Conservation (phyloP, 1,140 invertebrate species). For the Chionoecetes opilio region DNA sequence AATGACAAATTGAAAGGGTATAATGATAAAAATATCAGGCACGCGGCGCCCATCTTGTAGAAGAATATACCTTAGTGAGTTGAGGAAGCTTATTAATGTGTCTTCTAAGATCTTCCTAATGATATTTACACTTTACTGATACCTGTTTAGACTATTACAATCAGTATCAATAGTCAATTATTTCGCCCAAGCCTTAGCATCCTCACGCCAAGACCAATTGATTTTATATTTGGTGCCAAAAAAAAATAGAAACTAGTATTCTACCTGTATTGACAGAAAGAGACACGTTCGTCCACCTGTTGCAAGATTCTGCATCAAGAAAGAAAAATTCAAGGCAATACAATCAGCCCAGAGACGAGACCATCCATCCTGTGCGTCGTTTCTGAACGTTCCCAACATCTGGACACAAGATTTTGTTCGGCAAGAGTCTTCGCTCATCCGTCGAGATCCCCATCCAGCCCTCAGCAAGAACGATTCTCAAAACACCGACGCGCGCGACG, state of each 20-base stretch:
- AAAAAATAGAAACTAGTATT: background rate
- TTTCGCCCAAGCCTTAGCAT: too few species aligned
- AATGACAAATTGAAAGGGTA: too few species aligned
- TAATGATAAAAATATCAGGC: too few species aligned
- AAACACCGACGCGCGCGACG: background rate
- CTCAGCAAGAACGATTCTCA: background rate
- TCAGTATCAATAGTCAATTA: too few species aligned
- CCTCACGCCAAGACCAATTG: too few species aligned
- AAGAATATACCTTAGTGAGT: too few species aligned
- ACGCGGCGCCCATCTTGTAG: too few species aligned
- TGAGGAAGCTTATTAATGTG: too few species aligned
- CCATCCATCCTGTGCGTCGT: constrained; percentile 4
- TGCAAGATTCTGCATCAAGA: background rate
- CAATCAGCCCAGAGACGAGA: background rate
- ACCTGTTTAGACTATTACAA: too few species aligned
- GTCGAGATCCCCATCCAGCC: constrained; percentile 3
- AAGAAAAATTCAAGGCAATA: background rate
- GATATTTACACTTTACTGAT: too few species aligned
- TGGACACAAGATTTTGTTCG: constrained; percentile 11
- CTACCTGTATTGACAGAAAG: constrained; percentile 16
- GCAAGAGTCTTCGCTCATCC: background rate
- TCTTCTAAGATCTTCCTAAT: too few species aligned
- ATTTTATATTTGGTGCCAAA: too few species aligned
- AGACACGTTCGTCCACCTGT: background rate
- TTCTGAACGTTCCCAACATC: constrained; percentile 5